Conservation (phyloP, 2,888 invertebrate genomes). For the Eupithecia pulchellata region DNA sequence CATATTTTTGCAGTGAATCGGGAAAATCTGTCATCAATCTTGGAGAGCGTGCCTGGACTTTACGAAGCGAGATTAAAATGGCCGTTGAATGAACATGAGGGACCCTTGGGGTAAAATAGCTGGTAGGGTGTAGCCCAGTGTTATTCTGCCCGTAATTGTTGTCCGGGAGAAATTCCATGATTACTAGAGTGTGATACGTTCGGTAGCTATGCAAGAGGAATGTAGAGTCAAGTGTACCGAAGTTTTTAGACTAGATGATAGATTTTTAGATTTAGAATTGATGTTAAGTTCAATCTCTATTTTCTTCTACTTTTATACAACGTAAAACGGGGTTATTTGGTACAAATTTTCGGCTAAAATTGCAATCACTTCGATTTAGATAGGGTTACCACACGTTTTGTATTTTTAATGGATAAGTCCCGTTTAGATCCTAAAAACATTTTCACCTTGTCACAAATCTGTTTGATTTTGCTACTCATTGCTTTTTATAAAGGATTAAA, state of each 20-base stretch:
- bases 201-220: background rate
- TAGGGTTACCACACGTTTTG: too few species aligned
- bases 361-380: too few species aligned
- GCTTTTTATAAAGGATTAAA: background rate
- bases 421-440: too few species aligned
- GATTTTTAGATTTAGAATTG: too few species aligned
- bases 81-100: conserved; percentile 52
- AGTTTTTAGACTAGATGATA: too few species aligned
- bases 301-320: too few species aligned
- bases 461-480: background rate
- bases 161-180: background rate
- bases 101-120: conserved; percentile 41
- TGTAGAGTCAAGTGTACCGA: background rate
- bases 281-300: too few species aligned
- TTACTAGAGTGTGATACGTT: background rate
- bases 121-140: conserved; percentile 7
- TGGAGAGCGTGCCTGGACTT: conserved; percentile 63
- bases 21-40: conserved; percentile 69
- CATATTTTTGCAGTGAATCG: conserved; percentile 55
- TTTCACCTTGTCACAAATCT: background rate
- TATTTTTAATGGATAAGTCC: too few species aligned
- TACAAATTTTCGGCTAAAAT: too few species aligned
- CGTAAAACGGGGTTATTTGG: too few species aligned
- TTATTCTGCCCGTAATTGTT: conserved; percentile 16
- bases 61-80: conserved; percentile 62